Evolutionary conservation across 2,113 vertebrate genomes (phyloP).

Genomic region (Rhea americana): DNA sequence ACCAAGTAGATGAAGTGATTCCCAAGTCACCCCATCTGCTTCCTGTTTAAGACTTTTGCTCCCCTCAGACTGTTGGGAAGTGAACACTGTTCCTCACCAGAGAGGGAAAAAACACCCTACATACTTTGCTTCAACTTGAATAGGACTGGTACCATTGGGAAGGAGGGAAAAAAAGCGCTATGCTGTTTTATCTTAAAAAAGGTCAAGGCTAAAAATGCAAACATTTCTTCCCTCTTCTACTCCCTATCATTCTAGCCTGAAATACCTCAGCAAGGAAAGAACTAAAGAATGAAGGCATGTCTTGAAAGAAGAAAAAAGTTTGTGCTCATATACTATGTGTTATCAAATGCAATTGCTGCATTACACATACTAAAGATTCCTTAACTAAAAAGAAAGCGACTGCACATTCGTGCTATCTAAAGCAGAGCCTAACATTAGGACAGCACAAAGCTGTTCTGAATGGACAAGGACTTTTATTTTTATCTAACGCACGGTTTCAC

Average conservation of each 20-base stretch:
- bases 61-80: not conserved
- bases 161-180: not conserved
- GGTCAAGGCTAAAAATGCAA: not conserved
- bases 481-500: fast-evolving
- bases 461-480: not conserved
- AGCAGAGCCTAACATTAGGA: fast-evolving
- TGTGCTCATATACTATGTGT: not conserved
- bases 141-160: not conserved
- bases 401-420: not conserved
- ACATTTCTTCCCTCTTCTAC: not conserved
- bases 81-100: not conserved
- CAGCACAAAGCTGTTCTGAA: not conserved
- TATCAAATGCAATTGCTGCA: not conserved
- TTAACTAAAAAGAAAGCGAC: not conserved
- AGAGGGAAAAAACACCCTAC: not conserved
- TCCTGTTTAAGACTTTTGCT: not conserved
- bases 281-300: not conserved
- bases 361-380: not conserved
- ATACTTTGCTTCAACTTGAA: not conserved
- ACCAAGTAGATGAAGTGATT: not conserved
- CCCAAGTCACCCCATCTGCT: not conserved
- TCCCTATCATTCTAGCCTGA: not conserved
- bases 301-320: not conserved
- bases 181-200: not conserved
- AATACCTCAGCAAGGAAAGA: not conserved